These are phyloP conservation scores for Megaptera novaeangliae DNA, from an alignment of 2,113 vertebrate genomes.

Conservation along the genomic window DNA sequence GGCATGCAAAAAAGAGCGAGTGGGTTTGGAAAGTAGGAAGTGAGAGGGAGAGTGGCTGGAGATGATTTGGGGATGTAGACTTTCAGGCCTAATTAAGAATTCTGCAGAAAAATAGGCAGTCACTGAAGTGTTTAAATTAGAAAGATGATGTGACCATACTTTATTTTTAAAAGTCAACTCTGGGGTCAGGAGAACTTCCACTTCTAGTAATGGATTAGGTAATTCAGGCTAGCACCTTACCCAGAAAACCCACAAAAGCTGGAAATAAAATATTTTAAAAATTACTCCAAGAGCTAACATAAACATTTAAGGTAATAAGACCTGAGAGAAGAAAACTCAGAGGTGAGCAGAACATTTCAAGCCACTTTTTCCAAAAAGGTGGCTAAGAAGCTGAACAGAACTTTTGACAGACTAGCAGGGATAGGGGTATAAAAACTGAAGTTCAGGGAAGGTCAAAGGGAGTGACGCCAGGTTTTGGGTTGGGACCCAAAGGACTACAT, in stretches of 20 bases:
- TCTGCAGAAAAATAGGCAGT: neutral
- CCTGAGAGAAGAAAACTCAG: neutral
- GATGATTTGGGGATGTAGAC: neutral
- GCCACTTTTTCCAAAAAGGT: neutral
- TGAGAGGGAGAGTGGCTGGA: neutral
- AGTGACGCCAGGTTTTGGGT: neutral
- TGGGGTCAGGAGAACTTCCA: neutral
- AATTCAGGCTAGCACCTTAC: conserved; percentile 6
- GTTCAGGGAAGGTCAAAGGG: neutral
- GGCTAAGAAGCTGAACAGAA: neutral
- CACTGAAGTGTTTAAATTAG: neutral
- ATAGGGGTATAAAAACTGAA: neutral
- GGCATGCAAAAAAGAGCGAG: neutral
- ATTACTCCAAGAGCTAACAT: neutral
- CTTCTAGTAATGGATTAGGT: conserved; percentile 3
- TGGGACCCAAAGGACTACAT: neutral
- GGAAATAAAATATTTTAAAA: neutral
- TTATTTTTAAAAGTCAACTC: conserved; percentile 32
- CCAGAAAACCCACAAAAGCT: neutral
- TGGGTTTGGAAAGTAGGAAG: neutral
- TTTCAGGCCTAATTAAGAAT: neutral
- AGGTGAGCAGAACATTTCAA: neutral
- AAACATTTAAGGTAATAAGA: neutral
- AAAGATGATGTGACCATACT: conserved; percentile 8
- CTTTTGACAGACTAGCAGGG: neutral